phyloP scores from a whole-genome alignment of 2,888 invertebrate species.

The Pheosia tremula region DNA sequence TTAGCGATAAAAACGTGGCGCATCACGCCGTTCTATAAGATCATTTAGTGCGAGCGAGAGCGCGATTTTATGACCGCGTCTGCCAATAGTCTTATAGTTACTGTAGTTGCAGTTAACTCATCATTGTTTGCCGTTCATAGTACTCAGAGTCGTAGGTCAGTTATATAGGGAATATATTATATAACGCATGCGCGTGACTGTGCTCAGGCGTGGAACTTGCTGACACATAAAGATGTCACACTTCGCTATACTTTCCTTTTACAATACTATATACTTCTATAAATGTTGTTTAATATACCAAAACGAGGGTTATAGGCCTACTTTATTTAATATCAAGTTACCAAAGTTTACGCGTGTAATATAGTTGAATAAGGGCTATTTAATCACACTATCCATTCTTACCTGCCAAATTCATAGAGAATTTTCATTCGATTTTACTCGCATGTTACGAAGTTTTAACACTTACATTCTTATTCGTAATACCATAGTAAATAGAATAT shows the following conservation, averaged over 20 bases:
- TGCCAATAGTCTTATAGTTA: too few relatives aligned
- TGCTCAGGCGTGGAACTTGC: constrained; percentile 39
- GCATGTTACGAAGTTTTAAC: too few relatives aligned
- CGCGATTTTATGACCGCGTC: too few relatives aligned
- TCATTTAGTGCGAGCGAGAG: too few relatives aligned
- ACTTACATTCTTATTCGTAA: too few relatives aligned
- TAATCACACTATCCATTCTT: constrained; percentile 3
- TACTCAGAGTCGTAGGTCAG: constrained; percentile 40
- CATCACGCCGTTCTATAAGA: too few relatives aligned
- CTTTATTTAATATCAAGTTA: constrained; percentile 73
- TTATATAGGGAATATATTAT: constrained; percentile 24
- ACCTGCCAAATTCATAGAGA: too few relatives aligned
- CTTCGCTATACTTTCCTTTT: constrained; percentile 47
- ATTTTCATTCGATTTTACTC: too few relatives aligned
- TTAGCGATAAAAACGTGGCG: too few relatives aligned
- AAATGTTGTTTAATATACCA: constrained; percentile 46
- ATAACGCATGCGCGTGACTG: constrained; percentile 38
- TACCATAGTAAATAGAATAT: too few relatives aligned
- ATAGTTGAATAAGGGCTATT: constrained; percentile 33
- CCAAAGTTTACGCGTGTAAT: constrained; percentile 67
- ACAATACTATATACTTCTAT: constrained; percentile 21
- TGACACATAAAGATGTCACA: constrained; percentile 29
- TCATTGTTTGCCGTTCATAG: constrained; percentile 47
- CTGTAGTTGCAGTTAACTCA: constrained; percentile 37
- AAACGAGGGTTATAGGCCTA: constrained; percentile 54